Base-by-base conservation (phyloP, 2,797 vertebrate genomes). In the Fistularia tabacaria region DNA sequence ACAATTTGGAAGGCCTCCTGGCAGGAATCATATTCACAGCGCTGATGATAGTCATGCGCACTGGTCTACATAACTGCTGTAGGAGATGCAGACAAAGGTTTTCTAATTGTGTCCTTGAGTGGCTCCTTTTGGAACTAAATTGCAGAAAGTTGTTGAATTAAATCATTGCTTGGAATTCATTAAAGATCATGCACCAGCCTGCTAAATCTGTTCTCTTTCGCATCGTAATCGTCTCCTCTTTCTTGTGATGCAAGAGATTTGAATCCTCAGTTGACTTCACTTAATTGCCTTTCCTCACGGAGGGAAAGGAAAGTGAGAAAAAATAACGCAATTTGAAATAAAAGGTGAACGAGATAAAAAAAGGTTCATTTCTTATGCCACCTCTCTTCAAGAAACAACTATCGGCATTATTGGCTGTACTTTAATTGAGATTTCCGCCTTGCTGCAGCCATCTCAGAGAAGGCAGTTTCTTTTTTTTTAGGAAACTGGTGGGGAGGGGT, bases 251-350 rank as follows among this genome's bases (percentile, higher is more conserved):
- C 87, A 84, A 84, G 79, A 87, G 83, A 89, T 91, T 87, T 89
- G 75, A 89, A 90, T 90, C 85, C 87, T 90, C 85, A 90, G 88
- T 84, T 90, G 89, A 91, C 88, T 91, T 88, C 87, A 86, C 83
- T 89, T 92, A 91, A 92, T 91, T 92, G 89, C 88, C 85, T 91
- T 91, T 91, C 85, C 73, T 48, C 84, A 85, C 91, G 84, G 88
- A 89, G 87, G 79, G 80, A 83, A 85, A 87, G 57, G 76, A 25
- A 59, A 56, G 62, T 37, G 59, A 56, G 66, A 12, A 25, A 51
- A 65, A 71, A 70, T 81, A 69, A 68, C 71, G 69, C 80, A 83
- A 84, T 88, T 83, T 89, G 88, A 91, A 91, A 89, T 90, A 89
- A 91, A 90, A 90, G 88, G 87, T 91, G 91, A 90, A 91, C 90